These are phyloP conservation scores for Cheirogaleus medius DNA, from an alignment of 2,113 vertebrate genomes.

Conservation along the genomic window DNA sequence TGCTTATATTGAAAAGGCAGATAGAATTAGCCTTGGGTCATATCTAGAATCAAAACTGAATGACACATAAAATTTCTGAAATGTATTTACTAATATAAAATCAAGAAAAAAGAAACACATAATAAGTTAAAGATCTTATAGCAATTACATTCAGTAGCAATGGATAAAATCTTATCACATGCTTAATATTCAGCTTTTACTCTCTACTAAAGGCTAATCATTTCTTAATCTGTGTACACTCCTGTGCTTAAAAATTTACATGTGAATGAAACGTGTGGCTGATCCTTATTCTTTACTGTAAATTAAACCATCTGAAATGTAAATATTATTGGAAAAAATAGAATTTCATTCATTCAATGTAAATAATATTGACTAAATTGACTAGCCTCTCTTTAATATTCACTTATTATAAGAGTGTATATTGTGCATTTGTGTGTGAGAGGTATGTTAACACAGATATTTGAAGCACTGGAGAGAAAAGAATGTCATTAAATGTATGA, in stretches of 20 bases:
- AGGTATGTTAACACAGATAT: not conserved
- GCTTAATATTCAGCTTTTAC: slow-evolving; percentile 30
- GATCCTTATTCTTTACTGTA: slow-evolving; percentile 13
- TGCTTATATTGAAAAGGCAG: not conserved
- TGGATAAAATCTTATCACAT: slow-evolving; percentile 21
- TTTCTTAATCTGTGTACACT: slow-evolving; percentile 35
- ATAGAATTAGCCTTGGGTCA: not conserved
- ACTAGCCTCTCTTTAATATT: not conserved
- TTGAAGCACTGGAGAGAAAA: not conserved
- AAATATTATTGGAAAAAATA: slow-evolving; percentile 50
- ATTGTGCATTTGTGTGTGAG: not conserved
- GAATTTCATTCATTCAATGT: not conserved
- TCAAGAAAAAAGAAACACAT: not conserved
- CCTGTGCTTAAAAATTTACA: not conserved
- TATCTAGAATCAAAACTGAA: not conserved
- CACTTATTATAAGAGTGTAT: not conserved
- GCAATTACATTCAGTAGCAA: not conserved
- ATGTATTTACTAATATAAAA: slow-evolving; percentile 13
- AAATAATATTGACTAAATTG: slow-evolving; percentile 29
- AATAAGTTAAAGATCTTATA: not conserved
- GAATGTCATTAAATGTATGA: not conserved
- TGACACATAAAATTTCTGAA: not conserved
- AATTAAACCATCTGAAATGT: slow-evolving; percentile 2
- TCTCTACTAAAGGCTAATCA: slow-evolving; percentile 24
- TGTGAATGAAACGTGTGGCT: not conserved